phyloP scores from a whole-genome alignment of 2,888 invertebrate genomes.

The Piscicola geometra region DNA sequence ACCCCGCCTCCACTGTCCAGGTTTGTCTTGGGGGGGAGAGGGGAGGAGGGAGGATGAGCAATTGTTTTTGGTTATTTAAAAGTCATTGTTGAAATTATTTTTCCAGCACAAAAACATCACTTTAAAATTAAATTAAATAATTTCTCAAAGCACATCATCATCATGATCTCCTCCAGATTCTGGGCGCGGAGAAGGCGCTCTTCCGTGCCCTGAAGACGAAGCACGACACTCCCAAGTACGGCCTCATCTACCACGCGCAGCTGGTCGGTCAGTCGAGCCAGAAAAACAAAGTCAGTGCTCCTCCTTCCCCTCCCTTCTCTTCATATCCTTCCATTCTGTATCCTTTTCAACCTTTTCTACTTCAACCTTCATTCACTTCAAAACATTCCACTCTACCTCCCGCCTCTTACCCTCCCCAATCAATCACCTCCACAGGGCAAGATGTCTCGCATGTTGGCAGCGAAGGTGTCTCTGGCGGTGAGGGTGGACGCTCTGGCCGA shows the following conservation, averaged over 20 bases:
- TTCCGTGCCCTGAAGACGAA: constrained; percentile 94
- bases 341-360: no score
- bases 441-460: constrained; percentile 86
- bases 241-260: constrained; percentile 92
- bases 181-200: constrained; percentile 95
- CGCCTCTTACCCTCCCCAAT: no score
- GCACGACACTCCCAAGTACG: constrained; percentile 97
- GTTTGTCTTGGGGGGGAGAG: no score
- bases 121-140: no score
- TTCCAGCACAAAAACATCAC: background rate
- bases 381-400: no score
- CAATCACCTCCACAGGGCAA: no score
- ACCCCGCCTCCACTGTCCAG: constrained; percentile 90
- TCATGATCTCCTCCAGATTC: constrained; percentile 63
- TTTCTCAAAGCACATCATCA: no score
- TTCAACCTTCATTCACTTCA: no score
- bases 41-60: no score
- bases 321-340: no score
- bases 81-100: background rate
- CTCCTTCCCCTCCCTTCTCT: no score
- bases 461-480: constrained; percentile 86
- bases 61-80: background rate
- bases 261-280: constrained; percentile 82
- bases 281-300: constrained; percentile 88
- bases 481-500: constrained; percentile 95